Evolutionary conservation across 2,797 vertebrate species (phyloP), one percentile per base, ranked within the genome.

Genomic region (Catamblyrhynchus diadema): DNA sequence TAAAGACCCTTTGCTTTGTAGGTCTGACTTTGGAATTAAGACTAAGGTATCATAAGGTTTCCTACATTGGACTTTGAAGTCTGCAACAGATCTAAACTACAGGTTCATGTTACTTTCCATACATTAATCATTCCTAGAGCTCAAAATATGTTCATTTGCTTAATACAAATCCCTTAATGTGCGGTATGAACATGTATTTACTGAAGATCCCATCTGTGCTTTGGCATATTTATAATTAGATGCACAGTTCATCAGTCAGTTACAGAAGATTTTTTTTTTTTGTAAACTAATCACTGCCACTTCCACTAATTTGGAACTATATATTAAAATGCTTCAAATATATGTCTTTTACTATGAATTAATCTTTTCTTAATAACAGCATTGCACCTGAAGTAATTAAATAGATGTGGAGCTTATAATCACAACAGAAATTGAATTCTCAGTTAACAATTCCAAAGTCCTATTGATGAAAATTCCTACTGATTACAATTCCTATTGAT

Each of bases 371-470:
- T 96, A 71, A 22, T 85, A 92, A 80, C 9, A 3, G 17, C 56
- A 42, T 67, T 81, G 67, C 67, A 82, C 45, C 66, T 84, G 66
- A 90, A 88, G 60, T 92, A 92, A 90, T 90, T 84, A 90, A 95
- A 95, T 73, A 84, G 33, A 71, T 75, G 37, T 60, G 41, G 33
- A 92, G 32, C 74, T 93, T 92, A 86, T 86, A 90, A 74, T 77
- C 66, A 48, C 54, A 65, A 70, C 35, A 93, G 73, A 96, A 94
- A 95, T 50, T 92, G 90, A 92, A 94, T 93, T 90, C 64, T 82
- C 45, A 67, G 48, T 91, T 92, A 90, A 81, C 69, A 67, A 74
- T 90, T 94, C 65, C 41, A 5, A 87, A 92, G 81, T 74, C 61
- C 7, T 96, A 81, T 93, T 47, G 81, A 96, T 82, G 61, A 82